Conservation (phyloP, 2,888 invertebrate species). For the Dilophus febrilis region DNA sequence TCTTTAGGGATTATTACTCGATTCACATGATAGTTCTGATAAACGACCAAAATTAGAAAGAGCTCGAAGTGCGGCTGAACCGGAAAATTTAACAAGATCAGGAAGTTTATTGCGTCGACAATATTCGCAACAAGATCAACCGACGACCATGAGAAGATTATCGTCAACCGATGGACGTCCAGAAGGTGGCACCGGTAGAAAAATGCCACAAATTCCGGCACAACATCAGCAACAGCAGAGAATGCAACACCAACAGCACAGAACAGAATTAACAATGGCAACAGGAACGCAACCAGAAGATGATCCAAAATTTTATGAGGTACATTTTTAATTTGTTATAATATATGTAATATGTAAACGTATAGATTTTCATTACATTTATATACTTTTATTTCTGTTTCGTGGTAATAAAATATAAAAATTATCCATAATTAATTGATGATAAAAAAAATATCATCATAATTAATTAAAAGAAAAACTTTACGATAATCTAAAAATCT, state of each 20-base stretch:
- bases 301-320: slow-evolving; percentile 43
- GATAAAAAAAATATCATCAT: no score
- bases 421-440: no score
- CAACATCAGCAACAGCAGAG: background rate
- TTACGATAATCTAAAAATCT: no score
- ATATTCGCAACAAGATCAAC: slow-evolving; percentile 67
- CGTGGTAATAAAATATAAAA: no score
- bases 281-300: slow-evolving; percentile 37
- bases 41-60: slow-evolving; percentile 75
- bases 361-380: no score
- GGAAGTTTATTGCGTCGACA: slow-evolving; percentile 63
- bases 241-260: slow-evolving; percentile 1
- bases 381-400: no score
- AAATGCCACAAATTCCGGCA: slow-evolving; percentile 16
- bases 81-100: slow-evolving; percentile 62
- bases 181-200: slow-evolving; percentile 26
- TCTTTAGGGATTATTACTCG: slow-evolving; percentile 18
- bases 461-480: no score
- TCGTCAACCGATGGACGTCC: slow-evolving; percentile 34
- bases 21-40: slow-evolving; percentile 38
- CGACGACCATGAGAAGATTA: slow-evolving; percentile 34
- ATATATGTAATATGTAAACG: no score
- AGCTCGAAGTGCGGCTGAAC: slow-evolving; percentile 74
- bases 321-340: no score
- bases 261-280: no score